A percentile compares a stretch with the other conserved stretches of the same genome.
These are phyloP conservation scores for Cyphomyrmex costatus DNA, from an alignment of 1,140 invertebrate species.

Conservation along the genomic window DNA sequence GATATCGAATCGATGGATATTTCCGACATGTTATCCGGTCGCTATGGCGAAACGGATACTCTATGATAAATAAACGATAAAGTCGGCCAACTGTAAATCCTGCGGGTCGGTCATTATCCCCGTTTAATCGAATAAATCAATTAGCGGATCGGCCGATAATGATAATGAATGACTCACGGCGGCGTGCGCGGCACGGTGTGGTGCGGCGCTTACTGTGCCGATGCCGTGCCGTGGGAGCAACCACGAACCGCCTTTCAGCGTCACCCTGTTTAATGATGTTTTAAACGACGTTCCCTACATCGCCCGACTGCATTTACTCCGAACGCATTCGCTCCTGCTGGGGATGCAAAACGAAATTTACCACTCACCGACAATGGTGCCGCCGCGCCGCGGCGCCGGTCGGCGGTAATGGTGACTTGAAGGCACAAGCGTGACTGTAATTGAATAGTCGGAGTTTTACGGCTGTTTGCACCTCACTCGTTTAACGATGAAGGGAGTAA, in stretches of 20 bases:
- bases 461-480: constrained; percentile 53
- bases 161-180: constrained; percentile 79
- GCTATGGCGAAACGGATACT: constrained; percentile 36
- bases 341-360: constrained; percentile 60
- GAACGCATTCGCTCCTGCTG: constrained; percentile 34
- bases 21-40: constrained; percentile 58
- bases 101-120: constrained; percentile 74
- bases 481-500: constrained; percentile 18
- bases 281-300: constrained; percentile 50
- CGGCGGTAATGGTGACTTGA: constrained; percentile 57
- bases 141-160: constrained; percentile 80
- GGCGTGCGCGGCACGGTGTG: not conserved
- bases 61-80: constrained; percentile 80
- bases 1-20: constrained; percentile 46
- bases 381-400: too few relatives aligned
- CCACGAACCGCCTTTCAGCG: constrained; percentile 50
- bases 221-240: constrained; percentile 45
- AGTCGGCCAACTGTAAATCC: constrained; percentile 71
- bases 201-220: constrained; percentile 57
- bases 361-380: constrained; percentile 54
- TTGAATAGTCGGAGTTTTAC: constrained; percentile 63
- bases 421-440: constrained; percentile 59
- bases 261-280: constrained; percentile 69
- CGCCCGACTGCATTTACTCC: constrained; percentile 39
- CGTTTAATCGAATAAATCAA: constrained; percentile 82